Base-by-base conservation (phyloP, 2,797 vertebrate species). In the Apodemus agrarius region DNA sequence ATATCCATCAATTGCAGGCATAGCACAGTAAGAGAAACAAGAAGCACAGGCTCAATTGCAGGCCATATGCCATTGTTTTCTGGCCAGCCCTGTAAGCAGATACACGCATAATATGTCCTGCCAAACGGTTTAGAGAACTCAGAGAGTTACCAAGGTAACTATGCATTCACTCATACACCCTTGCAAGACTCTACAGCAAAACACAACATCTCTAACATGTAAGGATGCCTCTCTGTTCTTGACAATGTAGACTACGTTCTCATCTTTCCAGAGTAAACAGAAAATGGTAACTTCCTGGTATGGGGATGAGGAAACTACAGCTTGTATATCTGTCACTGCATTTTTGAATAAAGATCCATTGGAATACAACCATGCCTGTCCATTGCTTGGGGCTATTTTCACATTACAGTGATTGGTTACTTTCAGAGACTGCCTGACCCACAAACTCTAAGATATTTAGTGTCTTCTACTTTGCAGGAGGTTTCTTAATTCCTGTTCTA, bases 271-370 rank as follows among this genome's bases (percentile, higher is more conserved):
- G 9, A 89, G 54, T 52, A 40, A 95, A 93, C 2, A 16, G 22
- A 87, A 95, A 6, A 86, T 21, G 37, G 2, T 67, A 89, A 40
- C 16, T 54, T 74, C 37, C 40, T 78, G 52, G 59, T 2, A 3
- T 37, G 24, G 11, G 11, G 29, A 2, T 40, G 43, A 37, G 6
- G 7, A 87, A 95, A 78, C 52, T 52, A 76, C 0, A 63, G 40
- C 13, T 34, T 10, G 43, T 34, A 31, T 19, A 72, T 37, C 49
- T 10, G 7, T 89, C 34, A 37, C 22, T 75, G 17, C 59, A 65
- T 94, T 84, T 40, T 22, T 89, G 5, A 84, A 84, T 81, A 31
- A 86, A 90, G 43, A 85, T 94, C 63, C 78, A 67, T 0, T 85
- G 37, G 74, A 26, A 89, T 31, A 67, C 7, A 93, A 17, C 29